Base-by-base conservation (phyloP, 1,140 invertebrate species). In the Sycophila sp. region DNA sequence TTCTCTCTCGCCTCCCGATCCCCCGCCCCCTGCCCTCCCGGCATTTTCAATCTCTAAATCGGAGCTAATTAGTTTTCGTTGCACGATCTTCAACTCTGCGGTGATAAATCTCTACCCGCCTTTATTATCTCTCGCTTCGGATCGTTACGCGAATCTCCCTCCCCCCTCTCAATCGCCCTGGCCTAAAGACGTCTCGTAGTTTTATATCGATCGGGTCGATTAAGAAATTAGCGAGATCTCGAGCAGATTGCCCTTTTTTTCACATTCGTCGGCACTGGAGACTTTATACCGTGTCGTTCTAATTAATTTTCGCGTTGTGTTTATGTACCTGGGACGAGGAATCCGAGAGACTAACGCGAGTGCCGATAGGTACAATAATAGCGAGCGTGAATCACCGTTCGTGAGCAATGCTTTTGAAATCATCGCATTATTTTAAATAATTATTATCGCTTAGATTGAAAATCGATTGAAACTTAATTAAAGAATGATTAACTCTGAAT, bases 251-350 rank as follows among this genome's bases (percentile, higher is more conserved):
- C n/a, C n/a, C n/a, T n/a, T n/a, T n/a, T n/a, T n/a, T n/a, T n/a
- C n/a, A n/a, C n/a, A n/a, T n/a, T n/a, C n/a, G n/a, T n/a, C n/a
- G n/a, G n/a, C n/a, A n/a, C n/a, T n/a, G n/a, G n/a, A n/a, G n/a
- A n/a, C n/a, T n/a, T n/a, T n/a, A n/a, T n/a, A n/a, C n/a, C 13
- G 19, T 47, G 42, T 47, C 42, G 19, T 47, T 47, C 42, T 24
- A 47, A 47, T 47, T 47, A 47, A 22, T 47, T 47, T 47, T 22
- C n/a, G n/a, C n/a, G n/a, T n/a, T n/a, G n/a, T n/a, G n/a, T n/a
- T n/a, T n/a, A n/a, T n/a, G n/a, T n/a, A n/a, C 42, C 42, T 24
- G 8, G 17, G 8, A 15, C 13, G 38, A 1, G n/a, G 11, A 19
- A 19, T 19, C 17, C 7, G 13, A 2, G 42, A 47, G 38, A 40